Evolutionary conservation across 2,797 vertebrate genomes (phyloP), one percentile per base, ranked within the genome.

Genomic region (Gadopsis bispinosus): DNA sequence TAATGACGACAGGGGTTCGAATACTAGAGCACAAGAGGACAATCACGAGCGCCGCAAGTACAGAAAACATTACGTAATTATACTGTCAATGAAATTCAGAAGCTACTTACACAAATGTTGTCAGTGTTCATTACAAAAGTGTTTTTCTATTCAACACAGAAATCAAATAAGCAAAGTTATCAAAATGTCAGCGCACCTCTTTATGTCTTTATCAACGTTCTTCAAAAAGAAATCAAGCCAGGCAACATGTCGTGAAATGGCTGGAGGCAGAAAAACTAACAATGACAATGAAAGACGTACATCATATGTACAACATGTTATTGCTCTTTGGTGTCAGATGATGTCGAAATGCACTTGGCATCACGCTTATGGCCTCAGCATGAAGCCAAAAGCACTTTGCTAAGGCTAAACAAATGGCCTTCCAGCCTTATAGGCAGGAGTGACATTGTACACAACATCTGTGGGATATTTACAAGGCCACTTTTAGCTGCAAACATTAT

Each of bases 391-490:
- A 13, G 29, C 22, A 58, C 31, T 63, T 22, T 43, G 8, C 22
- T 13, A 17, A 43, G 39, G 1, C 11, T 48, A 19, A 79, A 59
- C 35, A 35, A 69, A 75, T 14, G 26, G 19, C n/a, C 39, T 56
- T 55, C 14, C 12, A 56, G 61, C 31, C 29, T 41, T 51, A 47
- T 1, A 19, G 37, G 31, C 33, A 58, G 33, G 35, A 54, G 58
- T 20, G 43, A 67, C 56, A 45, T 1, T 41, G 39, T 53, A 59
- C 45, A 31, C 63, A 50, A 55, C 43, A 55, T 45, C 10, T 54
- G 7, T 59, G 59, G 63, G 53, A 67, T 31, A 37, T 45, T 69
- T 59, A 56, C 75, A 45, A 69, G 71, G 22, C 26, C 55, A 51
- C 50, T 4, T 41, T 58, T 5, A 61, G 8, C 7, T 51, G 26